Percentiles rank a stretch among this genome's conserved stretches.
Conservation (phyloP, 2,797 vertebrate species). For the Dipus sagitta region DNA sequence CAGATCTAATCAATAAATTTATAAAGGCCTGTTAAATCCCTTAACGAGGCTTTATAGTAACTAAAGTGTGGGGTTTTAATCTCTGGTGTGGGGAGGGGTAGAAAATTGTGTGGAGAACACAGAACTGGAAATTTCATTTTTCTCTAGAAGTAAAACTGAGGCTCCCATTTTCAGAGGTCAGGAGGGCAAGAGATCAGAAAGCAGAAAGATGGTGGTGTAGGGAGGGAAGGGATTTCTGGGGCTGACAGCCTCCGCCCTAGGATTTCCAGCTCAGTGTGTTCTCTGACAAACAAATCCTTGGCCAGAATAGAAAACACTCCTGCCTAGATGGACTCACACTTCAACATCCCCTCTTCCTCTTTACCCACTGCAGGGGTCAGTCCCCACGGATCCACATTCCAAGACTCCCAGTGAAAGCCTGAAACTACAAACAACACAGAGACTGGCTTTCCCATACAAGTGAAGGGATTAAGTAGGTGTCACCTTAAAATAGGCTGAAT, state of each 20-base stretch:
- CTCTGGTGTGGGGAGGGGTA: background rate
- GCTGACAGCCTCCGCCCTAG: background rate
- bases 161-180: background rate
- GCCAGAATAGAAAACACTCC: background rate
- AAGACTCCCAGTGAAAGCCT: background rate
- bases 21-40: conserved; percentile 20
- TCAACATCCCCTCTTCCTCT: background rate
- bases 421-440: background rate
- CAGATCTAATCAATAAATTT: background rate
- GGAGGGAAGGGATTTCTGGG: background rate
- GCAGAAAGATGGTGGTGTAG: background rate
- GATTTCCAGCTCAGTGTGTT: background rate
- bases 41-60: background rate
- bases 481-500: background rate
- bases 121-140: background rate
- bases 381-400: background rate
- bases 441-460: background rate
- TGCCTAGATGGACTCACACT: background rate
- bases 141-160: background rate
- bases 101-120: background rate
- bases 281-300: too few species aligned
- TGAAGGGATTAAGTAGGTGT: background rate
- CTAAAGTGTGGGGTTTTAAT: background rate
- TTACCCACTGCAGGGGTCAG: background rate
- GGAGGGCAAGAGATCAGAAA: background rate